Evolutionary conservation across 2,797 vertebrate species (phyloP).

Genomic region (Gouania willdenowi): DNA sequence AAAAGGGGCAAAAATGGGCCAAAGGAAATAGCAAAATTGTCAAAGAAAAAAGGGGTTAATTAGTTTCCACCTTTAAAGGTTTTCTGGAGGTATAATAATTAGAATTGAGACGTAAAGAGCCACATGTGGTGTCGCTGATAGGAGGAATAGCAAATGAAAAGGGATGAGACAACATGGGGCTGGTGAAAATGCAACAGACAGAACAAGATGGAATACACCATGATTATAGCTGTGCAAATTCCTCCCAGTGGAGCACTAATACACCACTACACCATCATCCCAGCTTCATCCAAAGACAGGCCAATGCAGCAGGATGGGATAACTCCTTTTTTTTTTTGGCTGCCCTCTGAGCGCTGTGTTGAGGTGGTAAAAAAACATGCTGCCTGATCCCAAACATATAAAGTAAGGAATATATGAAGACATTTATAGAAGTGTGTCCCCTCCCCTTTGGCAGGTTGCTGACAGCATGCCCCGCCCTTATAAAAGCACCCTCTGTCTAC

Average conservation of each 20-base stretch:
- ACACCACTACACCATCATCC: constrained; percentile 14
- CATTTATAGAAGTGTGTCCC: constrained; percentile 57
- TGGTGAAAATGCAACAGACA: constrained; percentile 13
- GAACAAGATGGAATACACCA: constrained; percentile 7
- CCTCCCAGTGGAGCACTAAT: constrained; percentile 16
- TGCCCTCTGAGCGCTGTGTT: constrained; percentile 1
- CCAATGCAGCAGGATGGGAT: too few species aligned
- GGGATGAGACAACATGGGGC: constrained; percentile 18
- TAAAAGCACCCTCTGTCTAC: constrained; percentile 56
- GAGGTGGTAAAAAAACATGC: constrained; percentile 33
- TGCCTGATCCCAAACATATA: constrained; percentile 50
- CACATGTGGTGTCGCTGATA: too few species aligned
- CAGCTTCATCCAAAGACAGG: not conserved
- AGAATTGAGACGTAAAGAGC: constrained; percentile 21
- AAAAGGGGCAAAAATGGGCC: too few species aligned
- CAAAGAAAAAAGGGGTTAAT: not conserved
- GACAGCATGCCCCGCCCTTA: constrained; percentile 37
- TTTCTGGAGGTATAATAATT: too few species aligned
- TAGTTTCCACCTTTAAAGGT: too few species aligned
- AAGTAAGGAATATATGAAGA: constrained; percentile 58
- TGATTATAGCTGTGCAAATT: constrained; percentile 22
- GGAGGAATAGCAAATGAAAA: constrained; percentile 34
- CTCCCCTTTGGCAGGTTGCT: constrained; percentile 51
- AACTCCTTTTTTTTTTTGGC: too few species aligned
- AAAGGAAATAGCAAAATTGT: too few species aligned